These are phyloP conservation scores for Cherax quadricarinatus DNA, from an alignment of 1,140 invertebrate genomes.

Conservation along the genomic window DNA sequence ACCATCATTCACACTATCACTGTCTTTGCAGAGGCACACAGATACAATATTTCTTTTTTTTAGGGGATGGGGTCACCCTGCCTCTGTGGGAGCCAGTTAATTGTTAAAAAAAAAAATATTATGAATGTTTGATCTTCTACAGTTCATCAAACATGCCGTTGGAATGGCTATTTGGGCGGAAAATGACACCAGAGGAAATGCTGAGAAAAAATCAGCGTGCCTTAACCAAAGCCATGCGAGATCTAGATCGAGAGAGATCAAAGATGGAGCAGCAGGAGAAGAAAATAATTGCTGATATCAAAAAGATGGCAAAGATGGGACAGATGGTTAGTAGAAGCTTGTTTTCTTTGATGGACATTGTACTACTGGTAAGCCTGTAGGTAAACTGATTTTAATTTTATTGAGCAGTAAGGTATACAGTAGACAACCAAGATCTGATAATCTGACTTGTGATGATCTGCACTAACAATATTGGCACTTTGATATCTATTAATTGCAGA, in stretches of 20 bases:
- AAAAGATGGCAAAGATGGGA: constrained; percentile 98
- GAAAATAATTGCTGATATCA: constrained; percentile 98
- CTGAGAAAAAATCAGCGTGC: constrained; percentile 98
- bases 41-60: too few relatives aligned
- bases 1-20: too few relatives aligned
- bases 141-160: constrained; percentile 76
- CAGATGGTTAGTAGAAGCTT: constrained; percentile 89
- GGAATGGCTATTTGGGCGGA: constrained; percentile 98
- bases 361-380: not conserved
- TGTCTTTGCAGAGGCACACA: too few relatives aligned
- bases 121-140: not conserved
- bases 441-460: too few relatives aligned
- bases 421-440: too few relatives aligned
- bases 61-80: too few relatives aligned
- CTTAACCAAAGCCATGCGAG: constrained; percentile 98
- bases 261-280: constrained; percentile 99
- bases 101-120: too few relatives aligned
- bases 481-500: too few relatives aligned
- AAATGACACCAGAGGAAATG: constrained; percentile 98
- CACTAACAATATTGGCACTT: too few relatives aligned
- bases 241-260: constrained; percentile 94
- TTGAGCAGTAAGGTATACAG: too few relatives aligned
- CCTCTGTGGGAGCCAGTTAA: too few relatives aligned
- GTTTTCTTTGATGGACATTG: not conserved
- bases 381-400: too few relatives aligned